Base-by-base conservation (phyloP, 2,888 invertebrate species). In the Acanthosepion lycidas region DNA sequence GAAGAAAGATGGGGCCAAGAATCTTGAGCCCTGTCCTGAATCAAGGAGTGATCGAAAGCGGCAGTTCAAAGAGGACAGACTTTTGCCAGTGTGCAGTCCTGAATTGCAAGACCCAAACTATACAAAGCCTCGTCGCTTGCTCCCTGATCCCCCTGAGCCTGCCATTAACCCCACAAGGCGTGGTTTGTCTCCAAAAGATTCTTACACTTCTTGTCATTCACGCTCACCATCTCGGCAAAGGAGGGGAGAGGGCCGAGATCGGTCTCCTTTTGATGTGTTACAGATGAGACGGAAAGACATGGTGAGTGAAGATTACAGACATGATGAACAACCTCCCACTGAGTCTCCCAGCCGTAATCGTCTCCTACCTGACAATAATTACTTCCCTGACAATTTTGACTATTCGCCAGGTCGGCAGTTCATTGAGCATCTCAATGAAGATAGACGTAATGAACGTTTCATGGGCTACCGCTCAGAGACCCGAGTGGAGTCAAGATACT, bases 41-140 rank as follows among this genome's bases (percentile, higher is more conserved):
- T 26, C 49, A 2, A 48, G 92, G 23, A 23, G 49, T 49, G 92
- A 94, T 42, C 94, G 94, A 26, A 53, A 59, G 28, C 51, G 94
- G 9, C 94, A 94, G 23, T 94, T 94, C 33, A 94, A 94, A 59
- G 94, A 94, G 59, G 94, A 94, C 28, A 53, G 55, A 55, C 53
- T 55, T 53, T 49, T 92, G 51, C 94, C 94, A 42, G 94, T 94
- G 53, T 92, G 92, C 51, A 94, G n/a, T 94, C 94, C 94, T 55
- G 94, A 94, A 18, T 42, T 55, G 20, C 94, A 94, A 53, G 94
- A 94, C 9, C 59, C 42, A 53, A 53, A 94, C 55, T 92, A 49
- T 49, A 51, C 51, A 49, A 94, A 94, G 20, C 53, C 94, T 33
- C 53, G 94, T 26, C 94, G 94, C n/a, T 26, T 94, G 23, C 55